phyloP scores from a whole-genome alignment of 2,113 vertebrate genomes.

The Lampris megalopsis region DNA sequence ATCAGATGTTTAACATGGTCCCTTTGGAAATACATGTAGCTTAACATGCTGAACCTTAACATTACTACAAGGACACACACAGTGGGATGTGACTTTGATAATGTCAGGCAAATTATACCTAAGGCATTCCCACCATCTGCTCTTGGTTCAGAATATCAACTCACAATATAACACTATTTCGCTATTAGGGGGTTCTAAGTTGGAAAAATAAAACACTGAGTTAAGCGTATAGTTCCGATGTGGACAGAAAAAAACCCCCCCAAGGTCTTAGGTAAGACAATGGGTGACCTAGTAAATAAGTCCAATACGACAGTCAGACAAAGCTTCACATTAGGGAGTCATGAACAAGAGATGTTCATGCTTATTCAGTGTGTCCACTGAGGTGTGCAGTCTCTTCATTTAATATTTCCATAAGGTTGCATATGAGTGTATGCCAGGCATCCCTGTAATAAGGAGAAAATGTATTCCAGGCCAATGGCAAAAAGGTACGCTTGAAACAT shows the following conservation, averaged over 20 bases:
- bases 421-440: constrained; percentile 50
- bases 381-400: constrained; percentile 74
- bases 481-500: constrained; percentile 73
- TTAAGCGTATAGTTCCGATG: constrained; percentile 16
- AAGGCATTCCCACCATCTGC: constrained; percentile 33
- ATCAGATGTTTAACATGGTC: constrained; percentile 10
- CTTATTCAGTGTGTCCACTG: constrained; percentile 76
- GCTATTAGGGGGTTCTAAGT: constrained; percentile 4
- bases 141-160: constrained; percentile 13
- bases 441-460: constrained; percentile 68
- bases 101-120: constrained; percentile 40
- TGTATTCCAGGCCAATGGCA: constrained; percentile 76
- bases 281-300: constrained; percentile 23
- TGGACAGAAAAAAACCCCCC: background rate
- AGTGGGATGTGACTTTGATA: constrained; percentile 39
- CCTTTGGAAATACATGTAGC: constrained; percentile 7
- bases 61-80: constrained; percentile 27
- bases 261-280: constrained; percentile 26
- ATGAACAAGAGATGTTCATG: constrained; percentile 61
- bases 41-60: constrained; percentile 10
- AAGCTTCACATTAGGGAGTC: constrained; percentile 55
- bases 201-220: constrained; percentile 2
- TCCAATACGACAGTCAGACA: constrained; percentile 52
- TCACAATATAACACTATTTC: background rate
- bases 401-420: constrained; percentile 79